Conservation (phyloP, 2,888 invertebrate genomes). For the Hydrotaea diabolus region DNA sequence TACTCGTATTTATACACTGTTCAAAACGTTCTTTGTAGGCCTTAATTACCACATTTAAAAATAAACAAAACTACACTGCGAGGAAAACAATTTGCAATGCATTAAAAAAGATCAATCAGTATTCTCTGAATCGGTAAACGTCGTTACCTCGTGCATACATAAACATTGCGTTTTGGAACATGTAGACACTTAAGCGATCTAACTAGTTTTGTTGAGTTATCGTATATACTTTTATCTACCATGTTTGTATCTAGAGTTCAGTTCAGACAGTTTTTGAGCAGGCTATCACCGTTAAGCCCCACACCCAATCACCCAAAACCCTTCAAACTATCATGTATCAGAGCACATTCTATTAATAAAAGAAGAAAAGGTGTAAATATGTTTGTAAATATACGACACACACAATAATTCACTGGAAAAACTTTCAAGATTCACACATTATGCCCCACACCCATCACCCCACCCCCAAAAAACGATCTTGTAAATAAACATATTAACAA, state of each 20-base stretch:
- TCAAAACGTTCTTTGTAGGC: slow-evolving; percentile 3
- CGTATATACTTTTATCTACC: not conserved
- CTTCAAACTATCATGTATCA: not conserved
- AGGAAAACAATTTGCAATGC: no score
- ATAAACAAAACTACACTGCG: not conserved
- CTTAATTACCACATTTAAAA: not conserved
- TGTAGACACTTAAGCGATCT: slow-evolving; percentile 9
- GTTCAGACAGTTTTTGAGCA: slow-evolving; percentile 6
- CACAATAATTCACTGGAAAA: not conserved
- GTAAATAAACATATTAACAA: slow-evolving; percentile 56
- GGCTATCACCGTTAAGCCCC: not conserved
- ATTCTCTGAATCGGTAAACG: not conserved
- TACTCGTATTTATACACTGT: slow-evolving; percentile 5
- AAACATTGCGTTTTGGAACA: not conserved
- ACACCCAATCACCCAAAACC: not conserved
- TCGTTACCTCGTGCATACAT: not conserved
- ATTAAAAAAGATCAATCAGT: not conserved
- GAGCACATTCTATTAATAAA: not conserved
- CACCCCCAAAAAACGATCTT: not conserved
- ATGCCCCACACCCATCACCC: not conserved
- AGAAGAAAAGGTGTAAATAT: not conserved
- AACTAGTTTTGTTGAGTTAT: slow-evolving; percentile 12
- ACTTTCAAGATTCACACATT: not conserved
- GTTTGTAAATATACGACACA: not conserved
- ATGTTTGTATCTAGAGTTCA: not conserved